Conservation (phyloP, 2,113 vertebrate genomes). For the Eretmochelys imbricata region DNA sequence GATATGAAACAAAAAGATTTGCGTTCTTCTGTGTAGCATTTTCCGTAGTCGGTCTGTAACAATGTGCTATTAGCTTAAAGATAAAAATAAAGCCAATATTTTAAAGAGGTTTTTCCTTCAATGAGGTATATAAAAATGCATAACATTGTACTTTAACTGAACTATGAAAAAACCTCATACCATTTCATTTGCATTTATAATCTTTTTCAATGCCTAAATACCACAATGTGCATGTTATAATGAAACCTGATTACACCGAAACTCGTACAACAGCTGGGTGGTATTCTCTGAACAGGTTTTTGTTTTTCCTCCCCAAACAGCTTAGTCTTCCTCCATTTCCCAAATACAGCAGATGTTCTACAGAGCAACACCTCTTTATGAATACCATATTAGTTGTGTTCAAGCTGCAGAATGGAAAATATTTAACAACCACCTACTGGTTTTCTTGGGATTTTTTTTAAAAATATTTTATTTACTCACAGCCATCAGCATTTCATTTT, state of each 20-base stretch:
- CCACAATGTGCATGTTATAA: slow-evolving; percentile 25
- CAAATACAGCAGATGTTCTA: slow-evolving; percentile 50
- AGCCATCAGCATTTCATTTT: slow-evolving; percentile 4
- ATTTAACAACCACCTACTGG: background rate
- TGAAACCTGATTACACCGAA: slow-evolving; percentile 57
- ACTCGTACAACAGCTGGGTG: slow-evolving; percentile 37
- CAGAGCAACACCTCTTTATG: slow-evolving; percentile 46
- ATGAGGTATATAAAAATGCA: background rate
- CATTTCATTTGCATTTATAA: slow-evolving; percentile 58
- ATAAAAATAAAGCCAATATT: background rate
- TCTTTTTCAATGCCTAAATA: slow-evolving; percentile 10
- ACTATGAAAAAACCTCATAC: background rate
- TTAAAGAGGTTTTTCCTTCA: background rate
- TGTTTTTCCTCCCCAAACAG: slow-evolving; percentile 43
- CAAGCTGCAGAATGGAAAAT: background rate
- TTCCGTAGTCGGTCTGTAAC: background rate
- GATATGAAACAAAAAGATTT: rapidly evolving
- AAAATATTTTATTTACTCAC: background rate
- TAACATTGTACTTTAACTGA: background rate
- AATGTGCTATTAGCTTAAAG: background rate
- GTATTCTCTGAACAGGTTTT: slow-evolving; percentile 17
- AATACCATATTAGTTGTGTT: slow-evolving; percentile 26
- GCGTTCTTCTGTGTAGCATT: rapidly evolving
- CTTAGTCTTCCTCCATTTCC: slow-evolving; percentile 47
- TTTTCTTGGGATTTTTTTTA: background rate